Percentiles rank a stretch among this genome's conserved stretches.
Evolutionary conservation across 1,140 invertebrate species (phyloP).

Genomic region (Drosophila seguyi): DNA sequence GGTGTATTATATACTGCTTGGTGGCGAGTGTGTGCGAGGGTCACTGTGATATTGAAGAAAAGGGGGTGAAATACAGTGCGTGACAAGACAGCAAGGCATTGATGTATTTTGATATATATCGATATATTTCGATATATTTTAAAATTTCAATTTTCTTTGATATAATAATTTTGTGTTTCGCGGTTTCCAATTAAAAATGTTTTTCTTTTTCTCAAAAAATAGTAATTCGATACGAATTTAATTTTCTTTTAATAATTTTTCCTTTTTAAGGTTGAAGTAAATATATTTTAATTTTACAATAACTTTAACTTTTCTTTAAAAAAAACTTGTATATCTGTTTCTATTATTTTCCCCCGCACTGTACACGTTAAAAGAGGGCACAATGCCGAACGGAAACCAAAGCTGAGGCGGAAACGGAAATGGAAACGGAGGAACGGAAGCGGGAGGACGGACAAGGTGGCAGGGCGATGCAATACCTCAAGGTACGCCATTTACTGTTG

Average conservation of each 20-base stretch:
- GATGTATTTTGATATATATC: not conserved
- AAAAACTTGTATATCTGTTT: not conserved
- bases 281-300: not conserved
- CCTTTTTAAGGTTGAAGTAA: not conserved
- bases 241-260: not conserved
- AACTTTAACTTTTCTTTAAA: no score
- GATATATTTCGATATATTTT: not conserved
- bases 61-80: slow-evolving; percentile 5
- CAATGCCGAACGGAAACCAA: slow-evolving; percentile 14
- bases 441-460: slow-evolving; percentile 20
- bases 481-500: slow-evolving; percentile 16
- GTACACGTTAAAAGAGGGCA: not conserved
- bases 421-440: slow-evolving; percentile 30
- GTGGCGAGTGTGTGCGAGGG: slow-evolving; percentile 14
- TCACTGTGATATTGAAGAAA: slow-evolving; percentile 9
- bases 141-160: not conserved
- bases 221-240: not conserved
- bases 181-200: not conserved
- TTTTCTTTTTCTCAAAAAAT: no score
- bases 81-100: not conserved
- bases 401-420: slow-evolving; percentile 35
- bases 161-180: not conserved
- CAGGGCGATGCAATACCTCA: slow-evolving; percentile 7
- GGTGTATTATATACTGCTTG: not conserved
- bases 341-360: slow-evolving; percentile 4